Evolutionary conservation across 2,797 vertebrate species (phyloP), one percentile per base, ranked within the genome.

Genomic region (Hafferia zeledoni): DNA sequence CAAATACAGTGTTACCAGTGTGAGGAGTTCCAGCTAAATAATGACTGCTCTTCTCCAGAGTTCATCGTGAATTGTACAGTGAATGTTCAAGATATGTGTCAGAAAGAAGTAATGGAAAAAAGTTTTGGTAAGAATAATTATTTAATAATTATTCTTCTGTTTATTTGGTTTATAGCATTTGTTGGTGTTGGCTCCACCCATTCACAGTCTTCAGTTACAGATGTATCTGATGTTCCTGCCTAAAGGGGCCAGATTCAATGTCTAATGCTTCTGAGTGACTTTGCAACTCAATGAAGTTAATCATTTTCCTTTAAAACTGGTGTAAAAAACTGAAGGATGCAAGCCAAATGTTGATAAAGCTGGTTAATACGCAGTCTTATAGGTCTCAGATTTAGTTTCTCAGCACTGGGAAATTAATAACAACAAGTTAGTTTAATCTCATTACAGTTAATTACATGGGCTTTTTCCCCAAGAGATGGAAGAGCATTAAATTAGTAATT

Each of bases 1-100:
- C 99, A 99, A 98, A 99, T 99, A 97, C 99, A 99, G 97, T 99
- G 99, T 95, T 99, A 99, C 97, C 99, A 99, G 98, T 99, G 99
- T 57, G 99, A 99, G 96, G 99, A 99, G 97, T 99, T 99, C 97
- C 99, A 98, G 92, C 98, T 99, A 44, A 99, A 99, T 52, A 98
- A 98, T 46, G 99, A 99, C 97, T 99, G 99, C 97, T 99, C 99
- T 13, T 98, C 99, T 7, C 99, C 99, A 0, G 99, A 99, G 92
- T 99, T 98, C 97, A 98, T 99, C 7, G 99, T 99, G 87, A 99
- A 99, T 96, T 99, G 99, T 96, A 99, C 99, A 1, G 99, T 99
- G 95, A 99, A 99, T 8, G 99, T 99, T 17, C 99, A 99, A 98
- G 99, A 99, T 96, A 99, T 99, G 98, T 99, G 99, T 95, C 99